These are phyloP conservation scores for Drosophila peninsularis DNA, from an alignment of 2,888 invertebrate species.

Conservation along the genomic window DNA sequence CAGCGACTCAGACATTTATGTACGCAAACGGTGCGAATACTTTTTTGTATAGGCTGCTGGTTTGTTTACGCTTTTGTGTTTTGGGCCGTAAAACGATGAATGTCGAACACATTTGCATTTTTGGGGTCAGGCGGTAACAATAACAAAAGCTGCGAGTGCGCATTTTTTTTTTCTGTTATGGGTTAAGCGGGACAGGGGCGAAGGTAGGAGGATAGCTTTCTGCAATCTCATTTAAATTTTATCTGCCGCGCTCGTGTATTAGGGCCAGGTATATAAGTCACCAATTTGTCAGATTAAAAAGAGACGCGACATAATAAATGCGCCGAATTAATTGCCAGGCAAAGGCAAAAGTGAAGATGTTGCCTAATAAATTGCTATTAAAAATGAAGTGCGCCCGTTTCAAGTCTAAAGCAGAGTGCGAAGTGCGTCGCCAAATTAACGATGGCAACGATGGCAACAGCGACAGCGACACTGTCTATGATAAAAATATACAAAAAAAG, in stretches of 20 bases:
- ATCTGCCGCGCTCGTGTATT: conserved; percentile 41
- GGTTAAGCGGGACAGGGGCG: not conserved
- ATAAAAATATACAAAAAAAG: not conserved
- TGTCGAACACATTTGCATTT: conserved; percentile 58
- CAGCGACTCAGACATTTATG: conserved; percentile 53
- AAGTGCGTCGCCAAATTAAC: conserved; percentile 39
- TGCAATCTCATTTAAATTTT: conserved; percentile 54
- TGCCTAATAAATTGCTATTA: conserved; percentile 57
- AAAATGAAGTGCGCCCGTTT: conserved; percentile 42
- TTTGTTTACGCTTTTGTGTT: conserved; percentile 43
- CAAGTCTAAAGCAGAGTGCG: conserved; percentile 10
- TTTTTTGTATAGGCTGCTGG: conserved; percentile 35
- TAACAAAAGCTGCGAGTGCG: conserved; percentile 29
- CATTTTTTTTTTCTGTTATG: not conserved
- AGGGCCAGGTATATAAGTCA: conserved; percentile 26
- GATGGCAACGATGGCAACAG: conserved; percentile 24
- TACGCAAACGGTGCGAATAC: conserved; percentile 55
- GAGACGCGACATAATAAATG: conserved; percentile 50
- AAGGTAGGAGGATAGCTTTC: not conserved
- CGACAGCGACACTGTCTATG: not conserved
- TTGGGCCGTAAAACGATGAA: conserved; percentile 46
- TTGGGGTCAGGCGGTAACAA: conserved; percentile 48
- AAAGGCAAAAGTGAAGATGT: conserved; percentile 42
- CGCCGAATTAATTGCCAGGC: conserved; percentile 54
- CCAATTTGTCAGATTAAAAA: conserved; percentile 71